Evolutionary conservation across 1,140 invertebrate species (phyloP).

Genomic region (Diachasma alloeum): DNA sequence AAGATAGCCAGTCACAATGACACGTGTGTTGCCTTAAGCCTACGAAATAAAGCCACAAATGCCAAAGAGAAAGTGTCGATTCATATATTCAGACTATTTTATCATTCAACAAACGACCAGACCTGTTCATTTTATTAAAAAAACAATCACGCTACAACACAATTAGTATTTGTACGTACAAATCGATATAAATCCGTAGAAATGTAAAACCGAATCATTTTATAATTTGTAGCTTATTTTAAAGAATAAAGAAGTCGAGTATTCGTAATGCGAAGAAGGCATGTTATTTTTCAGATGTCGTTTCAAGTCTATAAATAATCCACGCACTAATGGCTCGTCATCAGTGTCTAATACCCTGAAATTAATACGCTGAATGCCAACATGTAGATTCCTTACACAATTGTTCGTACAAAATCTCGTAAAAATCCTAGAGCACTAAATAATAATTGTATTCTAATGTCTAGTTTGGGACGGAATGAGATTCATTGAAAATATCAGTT

Average conservation of each 20-base stretch:
- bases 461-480: no score
- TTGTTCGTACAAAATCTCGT: background rate
- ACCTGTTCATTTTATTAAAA: background rate
- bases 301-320: background rate
- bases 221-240: constrained; percentile 23
- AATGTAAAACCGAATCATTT: background rate
- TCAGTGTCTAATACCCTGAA: no score
- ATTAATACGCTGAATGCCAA: background rate
- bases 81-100: constrained; percentile 4
- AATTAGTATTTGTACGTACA: constrained; percentile 25
- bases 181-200: background rate
- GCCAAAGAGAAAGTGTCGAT: constrained; percentile 17
- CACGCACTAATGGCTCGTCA: background rate
- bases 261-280: background rate
- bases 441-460: no score
- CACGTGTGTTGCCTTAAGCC: constrained; percentile 18
- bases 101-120: background rate
- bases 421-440: no score
- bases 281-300: background rate
- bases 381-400: background rate
- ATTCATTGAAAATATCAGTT: no score
- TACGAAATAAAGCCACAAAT: constrained; percentile 15
- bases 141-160: background rate
- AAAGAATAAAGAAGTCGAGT: constrained; percentile 16
- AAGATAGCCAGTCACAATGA: background rate